Base-by-base conservation (phyloP, 2,113 vertebrate genomes). In the Cyphomyrus plagiostoma region DNA sequence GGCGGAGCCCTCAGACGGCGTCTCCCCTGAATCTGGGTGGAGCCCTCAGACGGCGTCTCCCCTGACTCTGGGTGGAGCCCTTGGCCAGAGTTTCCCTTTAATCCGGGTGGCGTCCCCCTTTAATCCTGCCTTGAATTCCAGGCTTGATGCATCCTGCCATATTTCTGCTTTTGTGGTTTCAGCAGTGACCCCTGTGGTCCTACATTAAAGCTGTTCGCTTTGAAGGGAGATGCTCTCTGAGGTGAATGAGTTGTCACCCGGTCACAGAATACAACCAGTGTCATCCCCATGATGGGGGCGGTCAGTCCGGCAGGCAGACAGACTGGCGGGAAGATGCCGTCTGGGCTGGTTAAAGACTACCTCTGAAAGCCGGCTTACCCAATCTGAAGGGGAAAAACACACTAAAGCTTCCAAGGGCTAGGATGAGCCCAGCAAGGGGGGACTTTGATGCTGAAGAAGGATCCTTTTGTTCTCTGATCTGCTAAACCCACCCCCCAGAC, bases 401-500 rank as follows among this genome's bases (percentile, higher is more conserved):
- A 46, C 13, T 49, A 74, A 88, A 70, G 23, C 87, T 74, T 58
- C 58, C 87, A 95, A 95, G 94, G 91, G 89, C 89, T 93, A 88
- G 58, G 92, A 90, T 95, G 92, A 90, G 90, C 91, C 66, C 89
- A 87, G 89, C 91, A 92, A 88, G 62, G 62, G 92, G 42, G 89
- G 84, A 88, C 95, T 96, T 89, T 90, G 94, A 95, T 94, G 94
- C 94, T 93, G 95, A 88, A 93, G 93, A 95, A 91, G 95, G 93
- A 94, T 95, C 93, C 95, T 94, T 93, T 94, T 92, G 94, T 93
- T 93, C 93, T 89, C 53, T 95, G 95, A 96, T 96, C 94, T 94
- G 92, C 92, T 88, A 46, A 91, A 94, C 49, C 39, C 30, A 90
- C 93, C 94, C 90, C 91, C 95, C 74, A 35, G 9, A 35, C 74